These are phyloP conservation scores for Helicoverpa armigera DNA, from an alignment of 1,140 invertebrate species.

Conservation along the genomic window DNA sequence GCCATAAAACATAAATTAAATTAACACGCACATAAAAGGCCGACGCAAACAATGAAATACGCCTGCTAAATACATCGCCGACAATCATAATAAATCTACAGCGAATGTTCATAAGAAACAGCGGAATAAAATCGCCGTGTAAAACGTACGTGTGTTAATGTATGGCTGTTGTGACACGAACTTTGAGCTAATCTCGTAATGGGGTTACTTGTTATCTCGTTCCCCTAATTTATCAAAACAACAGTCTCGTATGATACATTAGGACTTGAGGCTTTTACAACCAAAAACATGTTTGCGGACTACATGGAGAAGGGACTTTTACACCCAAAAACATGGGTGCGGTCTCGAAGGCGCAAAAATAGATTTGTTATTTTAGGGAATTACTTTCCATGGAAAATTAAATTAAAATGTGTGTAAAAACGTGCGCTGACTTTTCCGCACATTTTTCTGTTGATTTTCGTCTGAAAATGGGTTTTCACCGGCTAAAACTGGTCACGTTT, in stretches of 20 bases:
- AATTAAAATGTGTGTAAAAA: no score
- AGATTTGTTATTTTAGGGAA: no score
- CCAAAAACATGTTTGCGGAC: no score
- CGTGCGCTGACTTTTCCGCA: not conserved
- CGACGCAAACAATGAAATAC: slow-evolving; percentile 24
- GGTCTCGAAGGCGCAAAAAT: no score
- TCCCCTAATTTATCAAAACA: not conserved
- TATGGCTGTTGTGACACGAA: not conserved
- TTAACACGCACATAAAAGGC: slow-evolving; percentile 22
- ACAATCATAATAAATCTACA: slow-evolving; percentile 24
- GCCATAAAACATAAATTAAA: slow-evolving; percentile 20
- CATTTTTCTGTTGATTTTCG: slow-evolving; percentile 3
- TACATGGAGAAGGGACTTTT: no score
- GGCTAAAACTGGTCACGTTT: slow-evolving; percentile 6
- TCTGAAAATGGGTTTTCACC: not conserved
- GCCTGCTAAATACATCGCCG: slow-evolving; percentile 8
- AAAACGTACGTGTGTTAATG: not conserved
- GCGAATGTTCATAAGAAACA: slow-evolving; percentile 26
- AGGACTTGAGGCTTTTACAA: not conserved
- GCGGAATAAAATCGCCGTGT: slow-evolving; percentile 1
- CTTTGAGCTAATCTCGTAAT: not conserved
- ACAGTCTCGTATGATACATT: not conserved
- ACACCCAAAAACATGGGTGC: no score
- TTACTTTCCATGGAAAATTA: no score
- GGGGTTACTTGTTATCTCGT: not conserved